A percentile compares a stretch with the other conserved stretches of the same genome.
These are phyloP conservation scores for Busseola fusca DNA, from an alignment of 2,888 invertebrate genomes.

Conservation along the genomic window DNA sequence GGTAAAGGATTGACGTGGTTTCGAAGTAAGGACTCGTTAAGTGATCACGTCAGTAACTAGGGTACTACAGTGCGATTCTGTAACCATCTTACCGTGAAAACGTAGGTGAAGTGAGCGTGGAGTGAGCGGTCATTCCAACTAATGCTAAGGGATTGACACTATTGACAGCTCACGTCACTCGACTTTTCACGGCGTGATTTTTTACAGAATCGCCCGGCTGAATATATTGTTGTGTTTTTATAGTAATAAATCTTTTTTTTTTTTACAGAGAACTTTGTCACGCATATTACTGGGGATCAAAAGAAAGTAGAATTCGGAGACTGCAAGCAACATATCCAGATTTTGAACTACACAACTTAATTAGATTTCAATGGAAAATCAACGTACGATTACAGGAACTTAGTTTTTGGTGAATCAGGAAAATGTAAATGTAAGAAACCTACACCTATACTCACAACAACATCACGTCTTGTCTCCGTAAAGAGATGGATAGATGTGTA, in stretches of 20 bases:
- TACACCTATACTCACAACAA: background rate
- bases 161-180: no score
- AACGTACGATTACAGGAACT: constrained; percentile 31
- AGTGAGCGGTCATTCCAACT: no score
- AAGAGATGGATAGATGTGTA: background rate
- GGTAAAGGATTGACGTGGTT: no score
- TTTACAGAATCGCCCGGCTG: no score
- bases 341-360: constrained; percentile 22
- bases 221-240: no score
- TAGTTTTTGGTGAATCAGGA: constrained; percentile 30
- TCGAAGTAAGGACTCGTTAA: no score
- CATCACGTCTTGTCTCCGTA: background rate
- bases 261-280: constrained; percentile 26
- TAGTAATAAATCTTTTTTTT: background rate
- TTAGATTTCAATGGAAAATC: constrained; percentile 31
- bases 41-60: no score
- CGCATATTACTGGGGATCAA: constrained; percentile 25
- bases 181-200: no score
- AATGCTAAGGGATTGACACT: no score
- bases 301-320: constrained; percentile 34
- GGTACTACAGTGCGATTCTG: no score
- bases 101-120: no score
- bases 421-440: constrained; percentile 37
- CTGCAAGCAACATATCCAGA: constrained; percentile 35
- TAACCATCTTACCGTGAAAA: no score